A percentile compares a stretch with the other conserved stretches of the same genome.
These are phyloP conservation scores for Tragelaphus eurycerus DNA, from an alignment of 2,797 vertebrate genomes.

Conservation along the genomic window DNA sequence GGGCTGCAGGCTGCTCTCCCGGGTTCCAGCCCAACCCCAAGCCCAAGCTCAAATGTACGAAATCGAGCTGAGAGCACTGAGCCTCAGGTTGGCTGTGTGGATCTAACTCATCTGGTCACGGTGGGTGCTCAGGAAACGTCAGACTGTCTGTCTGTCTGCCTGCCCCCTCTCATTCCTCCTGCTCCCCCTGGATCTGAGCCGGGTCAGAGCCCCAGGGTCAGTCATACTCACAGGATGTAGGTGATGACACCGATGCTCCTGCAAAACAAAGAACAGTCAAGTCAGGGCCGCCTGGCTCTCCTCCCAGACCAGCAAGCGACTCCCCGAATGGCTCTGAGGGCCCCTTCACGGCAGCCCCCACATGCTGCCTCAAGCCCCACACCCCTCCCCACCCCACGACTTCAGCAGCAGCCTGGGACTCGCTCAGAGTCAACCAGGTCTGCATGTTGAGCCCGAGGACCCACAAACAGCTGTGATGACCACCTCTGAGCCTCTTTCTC, in stretches of 20 bases:
- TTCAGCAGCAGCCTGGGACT: neutral
- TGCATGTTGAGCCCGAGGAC: neutral
- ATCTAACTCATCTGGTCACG: neutral
- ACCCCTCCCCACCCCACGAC: neutral
- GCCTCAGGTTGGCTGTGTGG: neutral
- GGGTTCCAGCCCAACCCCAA: neutral
- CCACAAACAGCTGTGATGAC: neutral
- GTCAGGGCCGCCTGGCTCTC: neutral
- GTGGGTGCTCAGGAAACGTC: neutral
- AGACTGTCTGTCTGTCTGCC: neutral
- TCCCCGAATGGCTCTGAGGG: neutral
- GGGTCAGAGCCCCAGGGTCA: neutral
- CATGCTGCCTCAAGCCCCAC: neutral
- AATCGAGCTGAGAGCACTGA: neutral
- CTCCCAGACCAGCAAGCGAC: no score
- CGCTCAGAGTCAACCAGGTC: neutral
- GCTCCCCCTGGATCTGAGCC: neutral
- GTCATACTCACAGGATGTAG: slow-evolving; percentile 95
- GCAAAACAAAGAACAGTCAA: slow-evolving; percentile 73
- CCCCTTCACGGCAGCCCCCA: accelerated
- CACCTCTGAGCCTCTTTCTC: neutral
- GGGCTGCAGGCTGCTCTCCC: neutral
- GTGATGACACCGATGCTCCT: slow-evolving; percentile 99
- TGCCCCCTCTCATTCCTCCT: neutral
- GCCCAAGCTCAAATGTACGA: neutral